These are phyloP conservation scores for Sylvilagus floridanus DNA, from an alignment of 2,797 vertebrate species.

Conservation along the genomic window DNA sequence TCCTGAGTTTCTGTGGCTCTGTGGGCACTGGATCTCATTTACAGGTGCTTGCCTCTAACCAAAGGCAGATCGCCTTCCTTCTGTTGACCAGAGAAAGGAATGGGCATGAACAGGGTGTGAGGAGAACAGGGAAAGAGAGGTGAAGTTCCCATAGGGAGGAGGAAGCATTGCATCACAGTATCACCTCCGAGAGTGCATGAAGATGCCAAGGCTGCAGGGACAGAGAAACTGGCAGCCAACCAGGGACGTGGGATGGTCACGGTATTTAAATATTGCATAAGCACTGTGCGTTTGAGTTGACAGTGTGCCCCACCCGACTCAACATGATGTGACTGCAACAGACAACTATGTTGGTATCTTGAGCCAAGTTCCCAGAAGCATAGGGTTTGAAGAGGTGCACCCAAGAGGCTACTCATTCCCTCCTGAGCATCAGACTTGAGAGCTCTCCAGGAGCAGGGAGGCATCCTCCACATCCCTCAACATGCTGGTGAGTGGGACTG, in stretches of 20 bases:
- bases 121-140: constrained; percentile 32
- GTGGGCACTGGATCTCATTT: background rate
- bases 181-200: background rate
- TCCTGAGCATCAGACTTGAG: background rate
- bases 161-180: background rate
- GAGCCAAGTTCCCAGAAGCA: background rate
- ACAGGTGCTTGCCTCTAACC: background rate
- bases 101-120: constrained; percentile 30
- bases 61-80: background rate
- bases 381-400: background rate
- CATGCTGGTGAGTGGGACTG: constrained; percentile 49
- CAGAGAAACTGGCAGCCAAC: constrained; percentile 48
- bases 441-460: constrained; percentile 27
- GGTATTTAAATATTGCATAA: constrained; percentile 47
- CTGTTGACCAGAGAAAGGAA: constrained; percentile 24
- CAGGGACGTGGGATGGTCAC: constrained; percentile 61
- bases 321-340: background rate
- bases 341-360: background rate
- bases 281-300: constrained; percentile 50
- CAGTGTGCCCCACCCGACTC: constrained; percentile 28
- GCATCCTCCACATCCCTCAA: background rate
- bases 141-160: background rate
- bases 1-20: constrained; percentile 33
- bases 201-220: constrained; percentile 42
- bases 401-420: background rate